A percentile compares a stretch with the other conserved stretches of the same genome.
phyloP scores from a whole-genome alignment of 2,113 vertebrate species.

The Rhinoderma darwinii region DNA sequence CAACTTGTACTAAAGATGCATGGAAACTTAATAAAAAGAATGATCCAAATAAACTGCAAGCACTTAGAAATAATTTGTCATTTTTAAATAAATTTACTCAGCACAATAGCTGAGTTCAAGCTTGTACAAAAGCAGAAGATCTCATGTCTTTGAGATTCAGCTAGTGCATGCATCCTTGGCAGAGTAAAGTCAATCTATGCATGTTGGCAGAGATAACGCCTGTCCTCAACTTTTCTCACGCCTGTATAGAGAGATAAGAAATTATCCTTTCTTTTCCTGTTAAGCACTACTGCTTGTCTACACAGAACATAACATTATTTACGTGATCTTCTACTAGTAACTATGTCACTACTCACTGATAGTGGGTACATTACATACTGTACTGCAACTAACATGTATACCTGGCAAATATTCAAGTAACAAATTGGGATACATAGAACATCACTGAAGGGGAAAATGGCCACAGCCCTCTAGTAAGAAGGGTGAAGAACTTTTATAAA shows the following conservation, averaged over 20 bases:
- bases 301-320: background rate
- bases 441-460: background rate
- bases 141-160: background rate
- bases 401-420: background rate
- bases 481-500: background rate
- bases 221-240: background rate
- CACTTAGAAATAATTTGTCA: no score
- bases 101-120: background rate
- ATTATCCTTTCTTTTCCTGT: background rate
- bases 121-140: background rate
- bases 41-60: no score
- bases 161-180: background rate
- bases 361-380: conserved; percentile 10
- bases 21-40: no score
- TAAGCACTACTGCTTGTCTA: background rate
- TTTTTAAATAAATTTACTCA: background rate
- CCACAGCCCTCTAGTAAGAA: background rate
- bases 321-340: background rate
- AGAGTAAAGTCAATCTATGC: background rate
- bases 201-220: conserved; percentile 20
- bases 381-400: background rate
- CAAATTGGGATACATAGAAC: background rate
- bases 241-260: conserved; percentile 32
- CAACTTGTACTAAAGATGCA: no score
- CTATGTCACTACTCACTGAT: background rate